phyloP scores from a whole-genome alignment of 2,113 vertebrate species.

The Columbina picui region DNA sequence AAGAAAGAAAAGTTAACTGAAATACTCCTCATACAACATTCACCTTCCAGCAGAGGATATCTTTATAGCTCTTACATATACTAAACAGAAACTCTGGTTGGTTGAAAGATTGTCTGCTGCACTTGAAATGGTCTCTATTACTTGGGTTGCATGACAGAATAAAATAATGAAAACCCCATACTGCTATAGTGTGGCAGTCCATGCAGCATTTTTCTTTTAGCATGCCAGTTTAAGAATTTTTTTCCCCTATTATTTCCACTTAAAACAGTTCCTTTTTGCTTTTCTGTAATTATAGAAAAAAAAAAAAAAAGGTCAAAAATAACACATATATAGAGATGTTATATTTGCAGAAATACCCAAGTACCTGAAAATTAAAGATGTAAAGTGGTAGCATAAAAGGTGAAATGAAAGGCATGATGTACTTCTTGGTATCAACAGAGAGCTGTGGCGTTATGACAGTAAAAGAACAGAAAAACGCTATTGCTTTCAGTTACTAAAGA shows the following conservation, averaged over 20 bases:
- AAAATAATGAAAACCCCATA: neutral
- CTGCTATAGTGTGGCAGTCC: neutral
- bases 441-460: neutral
- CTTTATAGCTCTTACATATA: neutral
- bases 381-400: neutral
- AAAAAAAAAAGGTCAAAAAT: neutral
- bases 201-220: neutral
- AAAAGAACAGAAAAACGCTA: neutral
- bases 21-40: neutral
- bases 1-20: neutral
- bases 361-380: neutral
- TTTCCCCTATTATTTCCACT: neutral
- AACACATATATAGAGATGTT: fast-evolving
- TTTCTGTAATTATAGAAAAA: neutral
- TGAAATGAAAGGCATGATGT: neutral
- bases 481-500: neutral
- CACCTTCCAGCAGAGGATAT: neutral
- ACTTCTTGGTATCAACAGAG: neutral
- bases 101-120: neutral
- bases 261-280: neutral
- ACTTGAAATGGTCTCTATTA: slow-evolving; percentile 3
- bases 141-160: neutral
- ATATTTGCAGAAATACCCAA: neutral
- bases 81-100: neutral
- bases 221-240: neutral